Conservation (phyloP, 2,888 invertebrate species). For the Microplitis deprimator region DNA sequence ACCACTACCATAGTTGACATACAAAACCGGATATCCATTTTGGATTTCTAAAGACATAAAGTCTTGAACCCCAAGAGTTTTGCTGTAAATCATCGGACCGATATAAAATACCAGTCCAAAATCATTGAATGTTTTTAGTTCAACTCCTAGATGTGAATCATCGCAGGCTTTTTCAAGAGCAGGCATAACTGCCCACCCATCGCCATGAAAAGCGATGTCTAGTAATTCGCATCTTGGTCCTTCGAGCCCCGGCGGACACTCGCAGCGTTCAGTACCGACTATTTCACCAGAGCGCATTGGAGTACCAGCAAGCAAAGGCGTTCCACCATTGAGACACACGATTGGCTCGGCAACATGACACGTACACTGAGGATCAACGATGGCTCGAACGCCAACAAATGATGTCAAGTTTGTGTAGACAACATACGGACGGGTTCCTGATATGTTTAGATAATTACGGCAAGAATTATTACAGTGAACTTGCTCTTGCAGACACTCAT, state of each 20-base stretch:
- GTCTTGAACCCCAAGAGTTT: conserved; percentile 81
- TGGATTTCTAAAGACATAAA: conserved; percentile 91
- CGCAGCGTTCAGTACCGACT: conserved; percentile 75
- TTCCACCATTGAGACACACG: conserved; percentile 85
- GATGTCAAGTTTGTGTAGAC: conserved; percentile 95
- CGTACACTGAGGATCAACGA: conserved; percentile 85
- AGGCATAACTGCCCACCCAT: conserved; percentile 94
- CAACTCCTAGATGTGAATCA: conserved; percentile 80
- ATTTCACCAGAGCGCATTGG: conserved; percentile 51
- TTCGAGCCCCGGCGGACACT: conserved; percentile 82
- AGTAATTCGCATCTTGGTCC: conserved; percentile 94
- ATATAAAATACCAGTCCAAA: conserved; percentile 92
- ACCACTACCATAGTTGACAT: conserved; percentile 91
- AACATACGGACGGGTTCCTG: conserved; percentile 79
- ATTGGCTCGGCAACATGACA: conserved; percentile 76
- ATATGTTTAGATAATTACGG: conserved; percentile 82
- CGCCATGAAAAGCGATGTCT: conserved; percentile 89
- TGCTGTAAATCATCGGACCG: conserved; percentile 83
- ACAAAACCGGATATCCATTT: conserved; percentile 86
- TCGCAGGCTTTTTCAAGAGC: conserved; percentile 87
- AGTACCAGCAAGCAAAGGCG: conserved; percentile 71
- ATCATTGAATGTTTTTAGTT: conserved; percentile 82
- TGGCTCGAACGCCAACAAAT: conserved; percentile 92
- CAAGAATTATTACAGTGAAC: conserved; percentile 84
- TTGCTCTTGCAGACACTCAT: conserved; percentile 88